Evolutionary conservation across 2,888 invertebrate species (phyloP), one percentile per base, ranked within the genome.

Genomic region (Ectemnius continuus): DNA sequence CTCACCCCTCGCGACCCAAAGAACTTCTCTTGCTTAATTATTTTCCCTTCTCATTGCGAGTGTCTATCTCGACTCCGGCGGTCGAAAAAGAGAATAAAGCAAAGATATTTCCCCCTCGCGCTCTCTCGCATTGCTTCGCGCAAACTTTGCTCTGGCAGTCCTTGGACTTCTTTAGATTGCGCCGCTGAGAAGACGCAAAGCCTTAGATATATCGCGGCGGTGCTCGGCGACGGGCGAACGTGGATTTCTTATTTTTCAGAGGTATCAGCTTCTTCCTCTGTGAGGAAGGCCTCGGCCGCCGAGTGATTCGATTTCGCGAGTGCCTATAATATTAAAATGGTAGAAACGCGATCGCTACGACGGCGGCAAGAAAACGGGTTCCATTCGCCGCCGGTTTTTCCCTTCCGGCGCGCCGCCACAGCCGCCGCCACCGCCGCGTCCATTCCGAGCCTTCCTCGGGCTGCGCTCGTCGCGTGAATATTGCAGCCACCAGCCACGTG

Each of bases 311-410:
- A 80, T 79, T 79, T 80, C 61, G 36, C 36, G 36, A 52, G 70
- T 64, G 71, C 71, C 36, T 80, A 74, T 65, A 77, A 80, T 80
- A 80, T 80, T 79, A 80, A 80, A 79, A 80, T 58, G 66, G 57
- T 18, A 52, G 36, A 36, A 36, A 4, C 4, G 48, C 57, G 63
- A 70, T 58, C 58, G 57, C 70, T 60, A 16, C n/a, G 8, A 11
- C 18, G 16, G 23, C 23, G 23, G 23, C 16, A 46, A 57, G 61
- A 48, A 61, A 67, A 48, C 46, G 8, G 20, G 60, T 45, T 14
- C 36, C 28, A 16, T n/a, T 14, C 68, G 48, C 57, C 16, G 46
- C 26, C 23, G 13, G 52, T 11, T 65, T 47, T 47, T 18, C 18
- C 18, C n/a, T 36, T 47, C 59, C 20, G 13, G 23, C 60, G 16